Evolutionary conservation across 1,140 invertebrate species (phyloP).

Genomic region (Panagrolaimus sp.): DNA sequence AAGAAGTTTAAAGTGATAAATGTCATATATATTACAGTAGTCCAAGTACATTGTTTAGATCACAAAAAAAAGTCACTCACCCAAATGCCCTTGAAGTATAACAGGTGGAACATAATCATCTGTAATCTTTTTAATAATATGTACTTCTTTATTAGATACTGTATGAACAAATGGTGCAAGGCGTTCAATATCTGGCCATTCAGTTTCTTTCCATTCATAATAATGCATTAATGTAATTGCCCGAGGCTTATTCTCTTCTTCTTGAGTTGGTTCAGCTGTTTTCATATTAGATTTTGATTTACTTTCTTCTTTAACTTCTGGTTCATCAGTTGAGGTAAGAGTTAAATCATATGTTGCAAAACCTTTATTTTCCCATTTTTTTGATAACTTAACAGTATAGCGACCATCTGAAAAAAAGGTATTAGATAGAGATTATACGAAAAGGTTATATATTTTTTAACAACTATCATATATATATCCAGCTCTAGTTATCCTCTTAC

Average conservation of each 20-base stretch:
- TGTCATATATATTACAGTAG: too few species aligned
- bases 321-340: not conserved
- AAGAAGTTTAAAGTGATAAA: too few species aligned
- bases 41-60: too few species aligned
- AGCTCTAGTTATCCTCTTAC: too few species aligned
- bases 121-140: conserved; percentile 15
- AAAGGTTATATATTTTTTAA: too few species aligned
- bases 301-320: conserved; percentile 5
- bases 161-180: conserved; percentile 6
- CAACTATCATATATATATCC: too few species aligned
- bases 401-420: not conserved
- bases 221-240: conserved; percentile 3
- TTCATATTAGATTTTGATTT: too few species aligned
- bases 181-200: conserved; percentile 18
- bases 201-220: conserved; percentile 12
- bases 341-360: conserved; percentile 8
- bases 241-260: not conserved
- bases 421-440: too few species aligned
- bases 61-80: too few species aligned
- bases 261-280: not conserved
- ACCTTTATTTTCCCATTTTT: conserved; percentile 12
- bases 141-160: not conserved
- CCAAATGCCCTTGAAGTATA: conserved; percentile 11
- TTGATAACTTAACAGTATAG: not conserved
- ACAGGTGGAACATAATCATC: conserved; percentile 21